Base-by-base conservation (phyloP, 2,113 vertebrate genomes). In the Cyanoramphus novaezelandiae region DNA sequence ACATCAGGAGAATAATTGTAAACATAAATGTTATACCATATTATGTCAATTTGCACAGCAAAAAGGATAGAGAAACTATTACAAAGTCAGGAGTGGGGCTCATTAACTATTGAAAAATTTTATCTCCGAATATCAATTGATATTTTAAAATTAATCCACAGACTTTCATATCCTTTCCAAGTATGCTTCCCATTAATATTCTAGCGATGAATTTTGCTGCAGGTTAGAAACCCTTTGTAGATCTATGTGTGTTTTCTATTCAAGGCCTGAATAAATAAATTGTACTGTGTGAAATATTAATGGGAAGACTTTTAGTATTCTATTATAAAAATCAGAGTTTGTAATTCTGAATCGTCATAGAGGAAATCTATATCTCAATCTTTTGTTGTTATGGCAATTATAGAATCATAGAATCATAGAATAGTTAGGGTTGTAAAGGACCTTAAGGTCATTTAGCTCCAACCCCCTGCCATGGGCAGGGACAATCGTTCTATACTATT, bases 101-200 rank as follows among this genome's bases (percentile, higher is more conserved):
- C 33, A 19, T 88, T 62, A 80, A 53, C 5, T 78, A 47, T 17
- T 74, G 17, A 17, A 91, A 85, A 63, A 74, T 15, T 5, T 68
- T 93, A 75, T 90, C 44, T 88, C 37, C 31, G 37, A 93, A 80
- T 49, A 82, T 65, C 72, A 95, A 91, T 85, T 85, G 24, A 85
- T 82, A 93, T 94, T 94, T 86, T 81, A 1, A 91, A 97, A 89
- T 91, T 52, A 89, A 84, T 78, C 23, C 29, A 63, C 12, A 29
- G 44, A 29, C 8, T 80, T 91, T 85, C 35, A 46, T 65, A 72
- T 76, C 17, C 28, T 92, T 95, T 91, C 65, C 43, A 91, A 69
- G 17, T 29, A 39, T 46, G 6, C 1, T 65, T 87, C 19, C 16
- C 9, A 63, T 93, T 78, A 91, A 46, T 47, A 96, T 91, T 86